A percentile compares a stretch with the other conserved stretches of the same genome.
Evolutionary conservation across 2,888 invertebrate species (phyloP).

Genomic region (Tenthredo mesomela): DNA sequence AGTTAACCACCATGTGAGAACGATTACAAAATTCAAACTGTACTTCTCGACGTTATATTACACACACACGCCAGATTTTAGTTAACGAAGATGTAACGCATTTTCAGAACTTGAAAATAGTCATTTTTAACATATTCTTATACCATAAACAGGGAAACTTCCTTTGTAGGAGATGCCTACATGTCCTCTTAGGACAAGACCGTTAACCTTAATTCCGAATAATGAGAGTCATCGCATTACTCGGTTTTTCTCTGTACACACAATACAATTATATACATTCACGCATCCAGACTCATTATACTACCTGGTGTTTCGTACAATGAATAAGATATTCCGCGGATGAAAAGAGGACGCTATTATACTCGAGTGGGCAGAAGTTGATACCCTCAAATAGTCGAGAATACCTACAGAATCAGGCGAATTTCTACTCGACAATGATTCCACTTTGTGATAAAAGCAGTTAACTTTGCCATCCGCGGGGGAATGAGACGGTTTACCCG

Average conservation of each 20-base stretch:
- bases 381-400: neutral
- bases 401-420: neutral
- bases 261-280: neutral
- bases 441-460: neutral
- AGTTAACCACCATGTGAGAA: constrained; percentile 47
- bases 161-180: neutral
- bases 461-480: neutral
- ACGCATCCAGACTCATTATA: neutral
- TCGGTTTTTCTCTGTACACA: neutral
- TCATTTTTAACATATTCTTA: neutral
- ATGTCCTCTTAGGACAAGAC: constrained; percentile 33
- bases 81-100: neutral
- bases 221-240: constrained; percentile 23
- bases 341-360: neutral
- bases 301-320: neutral
- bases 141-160: constrained; percentile 33
- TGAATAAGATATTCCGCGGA: neutral
- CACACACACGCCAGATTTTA: neutral
- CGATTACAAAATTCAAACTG: constrained; percentile 42
- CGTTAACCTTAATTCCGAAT: constrained; percentile 44
- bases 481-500: constrained; percentile 12
- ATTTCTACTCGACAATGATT: neutral
- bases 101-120: constrained; percentile 12
- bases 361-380: neutral
- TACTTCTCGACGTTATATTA: constrained; percentile 30